Conservation (phyloP, 2,113 vertebrate genomes). For the Cottus gobio region DNA sequence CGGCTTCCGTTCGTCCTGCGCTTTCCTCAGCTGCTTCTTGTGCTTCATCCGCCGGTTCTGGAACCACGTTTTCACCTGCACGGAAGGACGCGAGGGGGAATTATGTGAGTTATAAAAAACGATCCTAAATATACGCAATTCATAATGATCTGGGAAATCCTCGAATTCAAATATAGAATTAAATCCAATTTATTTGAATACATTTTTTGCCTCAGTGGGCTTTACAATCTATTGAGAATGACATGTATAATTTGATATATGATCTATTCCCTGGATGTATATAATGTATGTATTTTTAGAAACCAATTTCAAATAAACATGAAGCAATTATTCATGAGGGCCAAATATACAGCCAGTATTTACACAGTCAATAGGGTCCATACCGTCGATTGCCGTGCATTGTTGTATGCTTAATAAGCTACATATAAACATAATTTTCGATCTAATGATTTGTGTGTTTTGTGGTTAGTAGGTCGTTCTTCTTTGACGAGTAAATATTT, state of each 20-base stretch:
- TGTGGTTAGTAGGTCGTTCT: not conserved
- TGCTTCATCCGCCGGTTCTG: constrained; percentile 96
- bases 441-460: not conserved
- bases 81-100: too few species aligned
- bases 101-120: not conserved
- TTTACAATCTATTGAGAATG: not conserved
- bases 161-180: not conserved
- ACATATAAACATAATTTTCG: not conserved
- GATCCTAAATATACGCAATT: not conserved
- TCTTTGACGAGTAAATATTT: not conserved
- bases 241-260: not conserved
- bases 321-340: not conserved
- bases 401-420: not conserved
- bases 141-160: not conserved
- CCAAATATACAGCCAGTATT: not conserved
- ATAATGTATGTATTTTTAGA: not conserved
- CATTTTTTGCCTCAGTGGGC: not conserved
- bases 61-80: constrained; percentile 95
- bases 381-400: not conserved
- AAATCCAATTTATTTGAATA: not conserved
- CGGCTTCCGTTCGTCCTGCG: constrained; percentile 91
- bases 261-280: not conserved
- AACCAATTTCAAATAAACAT: not conserved
- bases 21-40: constrained; percentile 96
- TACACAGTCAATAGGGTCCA: not conserved